Evolutionary conservation across 2,797 vertebrate species (phyloP).

Genomic region (Poeciliopsis turneri): DNA sequence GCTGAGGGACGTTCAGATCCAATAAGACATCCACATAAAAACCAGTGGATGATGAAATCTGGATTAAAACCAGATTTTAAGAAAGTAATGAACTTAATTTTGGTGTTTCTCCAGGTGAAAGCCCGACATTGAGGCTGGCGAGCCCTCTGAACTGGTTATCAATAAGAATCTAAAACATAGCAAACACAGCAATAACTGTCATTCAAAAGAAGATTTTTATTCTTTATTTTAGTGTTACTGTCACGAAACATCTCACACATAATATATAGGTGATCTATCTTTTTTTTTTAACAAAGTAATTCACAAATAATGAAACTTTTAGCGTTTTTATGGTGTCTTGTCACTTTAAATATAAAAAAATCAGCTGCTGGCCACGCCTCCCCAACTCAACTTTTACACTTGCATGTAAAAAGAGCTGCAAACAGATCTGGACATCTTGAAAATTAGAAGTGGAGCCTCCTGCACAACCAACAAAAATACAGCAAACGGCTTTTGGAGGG

Average conservation of each 20-base stretch:
- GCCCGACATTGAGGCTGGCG: constrained; percentile 33
- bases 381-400: too few relatives aligned
- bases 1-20: not conserved
- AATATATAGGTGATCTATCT: not conserved
- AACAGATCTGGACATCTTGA: too few relatives aligned
- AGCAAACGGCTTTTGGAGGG: too few relatives aligned
- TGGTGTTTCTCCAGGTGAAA: constrained; percentile 59
- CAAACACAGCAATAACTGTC: not conserved
- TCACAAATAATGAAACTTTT: too few relatives aligned
- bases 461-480: too few relatives aligned
- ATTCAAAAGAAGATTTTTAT: not conserved
- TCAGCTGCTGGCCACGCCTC: too few relatives aligned
- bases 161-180: constrained; percentile 30
- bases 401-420: too few relatives aligned
- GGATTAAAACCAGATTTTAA: too few relatives aligned
- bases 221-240: not conserved
- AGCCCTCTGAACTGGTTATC: constrained; percentile 46
- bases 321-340: too few relatives aligned
- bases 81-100: not conserved
- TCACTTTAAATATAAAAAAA: too few relatives aligned
- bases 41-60: not conserved
- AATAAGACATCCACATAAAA: not conserved
- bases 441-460: too few relatives aligned
- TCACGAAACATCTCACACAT: not conserved
- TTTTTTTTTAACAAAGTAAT: too few relatives aligned